A percentile compares a stretch with the other conserved stretches of the same genome.
These are phyloP conservation scores for Kradibia gibbosae DNA, from an alignment of 1,140 invertebrate species.

Conservation along the genomic window DNA sequence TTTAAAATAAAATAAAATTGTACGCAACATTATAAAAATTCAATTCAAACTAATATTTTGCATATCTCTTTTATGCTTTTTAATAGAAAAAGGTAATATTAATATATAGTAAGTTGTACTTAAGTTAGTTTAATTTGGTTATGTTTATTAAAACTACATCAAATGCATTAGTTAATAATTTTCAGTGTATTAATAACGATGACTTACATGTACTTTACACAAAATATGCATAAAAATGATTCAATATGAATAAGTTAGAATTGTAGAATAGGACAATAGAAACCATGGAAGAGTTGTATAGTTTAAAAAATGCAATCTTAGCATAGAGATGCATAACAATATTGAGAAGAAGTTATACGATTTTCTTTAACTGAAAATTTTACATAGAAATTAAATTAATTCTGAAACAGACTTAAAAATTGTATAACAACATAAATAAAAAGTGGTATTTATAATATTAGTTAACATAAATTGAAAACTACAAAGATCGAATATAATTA, in stretches of 20 bases:
- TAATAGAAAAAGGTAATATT: too few relatives aligned
- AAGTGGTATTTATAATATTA: not conserved
- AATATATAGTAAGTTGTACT: too few relatives aligned
- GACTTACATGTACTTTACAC: too few relatives aligned
- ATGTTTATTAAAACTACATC: too few relatives aligned
- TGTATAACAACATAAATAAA: not conserved
- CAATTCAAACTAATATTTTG: too few relatives aligned
- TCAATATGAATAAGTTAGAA: slow-evolving; percentile 4
- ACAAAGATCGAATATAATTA: not conserved
- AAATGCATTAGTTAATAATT: too few relatives aligned
- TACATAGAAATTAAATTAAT: not conserved
- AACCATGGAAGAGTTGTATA: not conserved
- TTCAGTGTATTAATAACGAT: too few relatives aligned
- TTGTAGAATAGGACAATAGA: not conserved
- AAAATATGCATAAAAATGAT: slow-evolving; percentile 7
- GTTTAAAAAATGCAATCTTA: not conserved
- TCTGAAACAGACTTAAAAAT: not conserved
- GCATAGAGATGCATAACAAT: not conserved
- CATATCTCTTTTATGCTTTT: too few relatives aligned
- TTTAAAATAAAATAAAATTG: too few relatives aligned
- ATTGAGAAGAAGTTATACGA: not conserved
- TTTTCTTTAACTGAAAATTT: slow-evolving; percentile 4
- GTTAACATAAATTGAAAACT: not conserved
- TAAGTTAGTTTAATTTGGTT: too few relatives aligned
- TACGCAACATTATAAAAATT: too few relatives aligned